Evolutionary conservation across 2,888 invertebrate genomes (phyloP).

Genomic region (Melipona bicolor): DNA sequence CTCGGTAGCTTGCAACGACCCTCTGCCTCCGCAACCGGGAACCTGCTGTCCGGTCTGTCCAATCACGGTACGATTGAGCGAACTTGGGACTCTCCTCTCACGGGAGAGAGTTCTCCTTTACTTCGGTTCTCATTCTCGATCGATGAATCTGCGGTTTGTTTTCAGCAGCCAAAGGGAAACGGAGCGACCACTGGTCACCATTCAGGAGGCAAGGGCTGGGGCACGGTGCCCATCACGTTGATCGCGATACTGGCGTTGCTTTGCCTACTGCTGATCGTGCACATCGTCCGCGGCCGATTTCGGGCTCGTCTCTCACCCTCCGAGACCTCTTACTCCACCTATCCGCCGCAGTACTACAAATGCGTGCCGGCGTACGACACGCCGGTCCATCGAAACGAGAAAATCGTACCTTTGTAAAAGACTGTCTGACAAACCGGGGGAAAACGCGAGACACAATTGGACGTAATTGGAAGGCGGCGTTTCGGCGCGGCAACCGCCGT

Average conservation of each 20-base stretch:
- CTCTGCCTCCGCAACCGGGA: slow-evolving; percentile 76
- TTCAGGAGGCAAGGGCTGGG: slow-evolving; percentile 75
- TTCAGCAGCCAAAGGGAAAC: slow-evolving; percentile 49
- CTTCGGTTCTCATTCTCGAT: background rate
- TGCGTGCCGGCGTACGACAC: slow-evolving; percentile 81
- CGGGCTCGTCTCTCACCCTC: slow-evolving; percentile 78
- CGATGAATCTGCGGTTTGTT: background rate
- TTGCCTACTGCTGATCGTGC: slow-evolving; percentile 77
- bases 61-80: slow-evolving; percentile 70
- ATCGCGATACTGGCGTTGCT: slow-evolving; percentile 77
- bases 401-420: slow-evolving; percentile 78
- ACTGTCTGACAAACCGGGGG: slow-evolving; percentile 29
- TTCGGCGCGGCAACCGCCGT: background rate
- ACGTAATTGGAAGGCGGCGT: background rate
- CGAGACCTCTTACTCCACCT: slow-evolving; percentile 72
- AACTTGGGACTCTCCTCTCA: background rate
- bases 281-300: slow-evolving; percentile 77
- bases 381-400: slow-evolving; percentile 77
- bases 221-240: slow-evolving; percentile 78
- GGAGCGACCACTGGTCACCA: slow-evolving; percentile 44
- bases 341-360: slow-evolving; percentile 81
- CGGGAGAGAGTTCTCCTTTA: background rate
- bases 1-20: slow-evolving; percentile 77
- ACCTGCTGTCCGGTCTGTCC: slow-evolving; percentile 80
- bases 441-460: background rate